A percentile compares a stretch with the other conserved stretches of the same genome.
Evolutionary conservation across 2,888 invertebrate genomes (phyloP).

Genomic region (Drosophila multiciliata): DNA sequence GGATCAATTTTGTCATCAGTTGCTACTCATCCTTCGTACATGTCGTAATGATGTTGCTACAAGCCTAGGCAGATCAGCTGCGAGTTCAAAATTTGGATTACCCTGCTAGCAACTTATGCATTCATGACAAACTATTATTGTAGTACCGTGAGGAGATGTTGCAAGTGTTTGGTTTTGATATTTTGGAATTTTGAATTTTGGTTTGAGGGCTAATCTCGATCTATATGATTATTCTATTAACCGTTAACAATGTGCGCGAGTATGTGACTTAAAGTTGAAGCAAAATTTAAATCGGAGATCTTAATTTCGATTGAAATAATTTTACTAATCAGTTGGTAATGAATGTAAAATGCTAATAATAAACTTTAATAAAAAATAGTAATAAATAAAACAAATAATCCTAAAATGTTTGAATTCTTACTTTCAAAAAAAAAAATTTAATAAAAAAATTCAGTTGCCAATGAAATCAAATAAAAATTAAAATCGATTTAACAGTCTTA

Average conservation of each 20-base stretch:
- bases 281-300: neutral
- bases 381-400: neutral
- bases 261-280: constrained; percentile 36
- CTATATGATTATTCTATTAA: constrained; percentile 39
- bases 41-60: constrained; percentile 18
- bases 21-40: constrained; percentile 36
- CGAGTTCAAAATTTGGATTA: neutral
- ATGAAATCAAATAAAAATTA: neutral
- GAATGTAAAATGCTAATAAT: neutral
- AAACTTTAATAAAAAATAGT: neutral
- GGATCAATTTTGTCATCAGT: constrained; percentile 34
- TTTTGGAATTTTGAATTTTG: neutral
- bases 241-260: constrained; percentile 24
- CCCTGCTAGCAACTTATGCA: constrained; percentile 2
- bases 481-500: neutral
- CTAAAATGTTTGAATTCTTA: neutral
- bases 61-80: constrained; percentile 13
- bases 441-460: neutral
- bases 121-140: constrained; percentile 30
- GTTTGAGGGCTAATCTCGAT: neutral
- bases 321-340: neutral
- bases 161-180: constrained; percentile 34
- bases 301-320: neutral
- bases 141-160: constrained; percentile 30
- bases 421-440: neutral